Evolutionary conservation across 2,888 invertebrate species (phyloP).

Genomic region (Glaucopsyche alexis): DNA sequence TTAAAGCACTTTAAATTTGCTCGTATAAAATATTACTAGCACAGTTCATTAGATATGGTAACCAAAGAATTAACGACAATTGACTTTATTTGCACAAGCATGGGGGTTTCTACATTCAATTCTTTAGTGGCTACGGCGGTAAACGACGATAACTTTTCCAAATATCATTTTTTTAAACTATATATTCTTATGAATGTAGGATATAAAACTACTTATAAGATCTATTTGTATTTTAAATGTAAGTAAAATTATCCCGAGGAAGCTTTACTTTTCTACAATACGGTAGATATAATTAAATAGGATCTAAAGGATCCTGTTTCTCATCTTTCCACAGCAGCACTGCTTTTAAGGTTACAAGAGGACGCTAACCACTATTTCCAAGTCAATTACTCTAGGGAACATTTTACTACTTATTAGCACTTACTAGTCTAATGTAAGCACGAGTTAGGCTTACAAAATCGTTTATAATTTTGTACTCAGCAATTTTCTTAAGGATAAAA

Average conservation of each 20-base stretch:
- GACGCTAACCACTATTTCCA: constrained; percentile 83
- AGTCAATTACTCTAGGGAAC: constrained; percentile 93
- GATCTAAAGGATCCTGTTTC: constrained; percentile 50
- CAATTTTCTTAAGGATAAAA: constrained; percentile 70
- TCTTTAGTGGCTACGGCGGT: constrained; percentile 51
- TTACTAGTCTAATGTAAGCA: constrained; percentile 72
- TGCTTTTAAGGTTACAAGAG: constrained; percentile 47
- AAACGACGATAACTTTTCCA: constrained; percentile 36
- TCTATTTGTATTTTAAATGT: constrained; percentile 64
- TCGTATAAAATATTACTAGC: constrained; percentile 38
- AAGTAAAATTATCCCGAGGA: constrained; percentile 65
- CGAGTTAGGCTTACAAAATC: constrained; percentile 70
- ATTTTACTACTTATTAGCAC: constrained; percentile 82
- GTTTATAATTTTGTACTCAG: constrained; percentile 79
- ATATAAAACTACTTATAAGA: constrained; percentile 69
- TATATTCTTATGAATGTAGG: constrained; percentile 77
- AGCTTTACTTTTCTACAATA: constrained; percentile 74
- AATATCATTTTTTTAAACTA: constrained; percentile 48
- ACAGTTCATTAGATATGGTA: constrained; percentile 37
- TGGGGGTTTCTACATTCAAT: constrained; percentile 29
- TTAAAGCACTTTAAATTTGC: constrained; percentile 41
- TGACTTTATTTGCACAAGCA: constrained; percentile 15
- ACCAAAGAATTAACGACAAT: constrained; percentile 30
- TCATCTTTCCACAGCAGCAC: constrained; percentile 50
- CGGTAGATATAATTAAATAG: constrained; percentile 57